These are phyloP conservation scores for Leucopsar rothschildi DNA, from an alignment of 2,113 vertebrate genomes.

Conservation along the genomic window DNA sequence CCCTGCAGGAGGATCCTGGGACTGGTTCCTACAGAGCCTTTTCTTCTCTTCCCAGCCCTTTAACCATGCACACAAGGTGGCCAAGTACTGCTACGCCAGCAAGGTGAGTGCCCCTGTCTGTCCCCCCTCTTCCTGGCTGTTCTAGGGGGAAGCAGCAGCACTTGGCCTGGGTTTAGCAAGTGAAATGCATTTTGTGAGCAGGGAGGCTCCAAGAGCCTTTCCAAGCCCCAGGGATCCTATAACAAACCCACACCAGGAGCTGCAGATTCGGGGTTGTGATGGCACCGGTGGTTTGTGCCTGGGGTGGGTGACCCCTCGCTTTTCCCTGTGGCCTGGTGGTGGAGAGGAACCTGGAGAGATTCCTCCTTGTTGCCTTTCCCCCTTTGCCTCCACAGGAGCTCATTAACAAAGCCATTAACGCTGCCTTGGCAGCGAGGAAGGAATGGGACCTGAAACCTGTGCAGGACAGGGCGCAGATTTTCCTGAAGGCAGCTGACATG, in stretches of 20 bases:
- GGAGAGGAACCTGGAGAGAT: background rate
- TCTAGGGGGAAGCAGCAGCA: fast-evolving
- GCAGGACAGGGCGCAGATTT: constrained; percentile 87
- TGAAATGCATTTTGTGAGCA: background rate
- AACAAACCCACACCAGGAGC: background rate
- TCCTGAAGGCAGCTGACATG: constrained; percentile 88
- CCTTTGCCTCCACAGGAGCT: constrained; percentile 71
- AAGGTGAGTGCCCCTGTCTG: constrained; percentile 74
- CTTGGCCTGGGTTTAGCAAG: background rate
- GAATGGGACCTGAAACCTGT: constrained; percentile 93
- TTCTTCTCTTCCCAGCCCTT: constrained; percentile 80
- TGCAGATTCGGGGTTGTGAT: background rate
- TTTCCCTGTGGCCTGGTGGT: fast-evolving
- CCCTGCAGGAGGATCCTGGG: fast-evolving
- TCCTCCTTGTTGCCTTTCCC: background rate
- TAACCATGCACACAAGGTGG: constrained; percentile 88
- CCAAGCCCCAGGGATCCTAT: background rate
- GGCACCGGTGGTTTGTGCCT: background rate
- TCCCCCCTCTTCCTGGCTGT: too few relatives aligned
- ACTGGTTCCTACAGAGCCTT: background rate
- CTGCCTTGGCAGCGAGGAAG: constrained; percentile 79
- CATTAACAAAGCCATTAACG: constrained; percentile 87
- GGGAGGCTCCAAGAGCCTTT: background rate
- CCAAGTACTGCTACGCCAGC: constrained; percentile 95
- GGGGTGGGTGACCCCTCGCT: fast-evolving